Base-by-base conservation (phyloP, 2,888 invertebrate genomes). In the Synanthedon tipuliformis region DNA sequence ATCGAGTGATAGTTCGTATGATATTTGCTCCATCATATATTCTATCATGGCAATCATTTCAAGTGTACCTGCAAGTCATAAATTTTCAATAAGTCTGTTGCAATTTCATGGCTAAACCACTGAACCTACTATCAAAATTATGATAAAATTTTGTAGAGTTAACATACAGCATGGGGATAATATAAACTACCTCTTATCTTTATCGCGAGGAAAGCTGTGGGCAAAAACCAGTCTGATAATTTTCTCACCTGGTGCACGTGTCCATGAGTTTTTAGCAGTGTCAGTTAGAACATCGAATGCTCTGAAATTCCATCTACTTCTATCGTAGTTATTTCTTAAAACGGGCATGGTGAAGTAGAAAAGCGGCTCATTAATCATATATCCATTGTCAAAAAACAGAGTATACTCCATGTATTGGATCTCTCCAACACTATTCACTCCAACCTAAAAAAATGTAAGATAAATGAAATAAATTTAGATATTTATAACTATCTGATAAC, bases 1-100 rank as follows among this genome's bases (percentile, higher is more conserved):
- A 71, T 90, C 89, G 60, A 80, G 83, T 8, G 77, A 72, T 11
- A 81, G 54, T 16, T 57, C 70, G 40, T 66, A 67, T 0, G 89
- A 83, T 56, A 90, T 88, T 58, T 89, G 89, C 50, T 90, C 90
- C 89, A 90, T 89, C 10, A 90, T 77, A 56, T 74, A 72, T 65
- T 90, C 90, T n/a, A 84, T 77, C 64, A 88, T 76, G 7, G 81
- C 85, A 5, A 90, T 67, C 16, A 75, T 88, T 71, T 92, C 91
- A 1, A 89, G 73, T 0, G 89, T 78, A 3, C 83, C 88, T 81
- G 58, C n/a, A 45, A 45, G 0, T 34, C 34, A 34, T 34, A 34
- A 5, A 27, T 27, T 34, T 34, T 34, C 27, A 8, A 1, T 34
- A 34, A 34, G 27, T 8, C 27, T 23, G 1, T 27, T 27, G 27